These are phyloP conservation scores for Drosophila cognata DNA, from an alignment of 2,888 invertebrate genomes.

Conservation along the genomic window DNA sequence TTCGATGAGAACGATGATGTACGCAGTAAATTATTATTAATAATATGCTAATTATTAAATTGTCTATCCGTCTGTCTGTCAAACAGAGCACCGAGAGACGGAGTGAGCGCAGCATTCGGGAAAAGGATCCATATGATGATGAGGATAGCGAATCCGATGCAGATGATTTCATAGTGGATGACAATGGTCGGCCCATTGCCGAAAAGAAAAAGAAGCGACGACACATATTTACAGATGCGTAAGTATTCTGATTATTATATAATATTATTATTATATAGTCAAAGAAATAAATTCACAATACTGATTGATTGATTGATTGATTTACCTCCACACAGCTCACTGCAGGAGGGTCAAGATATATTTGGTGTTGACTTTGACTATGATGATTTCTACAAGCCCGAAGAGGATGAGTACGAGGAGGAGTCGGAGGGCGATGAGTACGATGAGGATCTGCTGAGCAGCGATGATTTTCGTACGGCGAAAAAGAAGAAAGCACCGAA, in stretches of 20 bases:
- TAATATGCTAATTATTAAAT: neutral
- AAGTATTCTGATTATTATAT: constrained; percentile 84
- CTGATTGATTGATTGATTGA: constrained; percentile 7
- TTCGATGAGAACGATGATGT: constrained; percentile 95
- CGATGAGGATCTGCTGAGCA: constrained; percentile 89
- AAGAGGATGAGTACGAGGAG: constrained; percentile 91
- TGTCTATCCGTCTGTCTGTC: neutral
- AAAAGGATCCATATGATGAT: constrained; percentile 87
- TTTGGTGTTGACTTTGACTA: constrained; percentile 99
- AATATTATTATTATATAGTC: neutral
- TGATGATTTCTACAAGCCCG: constrained; percentile 95
- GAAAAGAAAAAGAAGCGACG: constrained; percentile 92
- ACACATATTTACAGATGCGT: constrained; percentile 94
- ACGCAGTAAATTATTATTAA: constrained; percentile 87
- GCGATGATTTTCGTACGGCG: constrained; percentile 88
- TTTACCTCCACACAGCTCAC: constrained; percentile 86
- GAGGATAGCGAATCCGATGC: constrained; percentile 94
- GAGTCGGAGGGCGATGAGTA: constrained; percentile 93
- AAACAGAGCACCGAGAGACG: constrained; percentile 91
- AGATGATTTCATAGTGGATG: constrained; percentile 99
- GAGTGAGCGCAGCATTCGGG: constrained; percentile 89
- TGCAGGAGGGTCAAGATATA: constrained; percentile 99
- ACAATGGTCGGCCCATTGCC: constrained; percentile 95
- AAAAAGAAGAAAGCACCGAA: constrained; percentile 91
- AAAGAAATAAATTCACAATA: neutral